Evolutionary conservation across 1,140 invertebrate genomes (phyloP).

Genomic region (Coptotermes formosanus): DNA sequence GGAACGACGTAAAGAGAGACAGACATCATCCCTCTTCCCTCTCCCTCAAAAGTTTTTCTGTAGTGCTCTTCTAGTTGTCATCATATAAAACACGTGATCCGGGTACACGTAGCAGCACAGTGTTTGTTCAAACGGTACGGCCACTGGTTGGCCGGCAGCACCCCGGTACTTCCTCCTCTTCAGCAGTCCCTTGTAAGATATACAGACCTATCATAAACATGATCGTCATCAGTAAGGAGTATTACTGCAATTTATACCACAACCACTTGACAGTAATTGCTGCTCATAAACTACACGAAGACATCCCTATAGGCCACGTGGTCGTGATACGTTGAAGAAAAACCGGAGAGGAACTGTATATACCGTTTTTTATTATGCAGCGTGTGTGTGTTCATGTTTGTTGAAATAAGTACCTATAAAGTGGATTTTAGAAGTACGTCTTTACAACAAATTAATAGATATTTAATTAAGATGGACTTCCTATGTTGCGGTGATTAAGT

Average conservation of each 20-base stretch:
- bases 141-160: not conserved
- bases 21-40: not conserved
- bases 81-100: slow-evolving; percentile 19
- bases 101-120: not conserved
- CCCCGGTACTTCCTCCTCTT: not conserved
- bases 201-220: slow-evolving; percentile 4
- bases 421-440: not conserved
- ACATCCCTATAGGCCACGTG: not conserved
- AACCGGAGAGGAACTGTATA: not conserved
- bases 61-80: not conserved
- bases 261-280: slow-evolving; percentile 15
- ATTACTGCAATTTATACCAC: not conserved
- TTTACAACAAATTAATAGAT: not conserved
- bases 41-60: slow-evolving; percentile 6
- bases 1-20: not conserved
- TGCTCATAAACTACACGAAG: not conserved
- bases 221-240: not conserved
- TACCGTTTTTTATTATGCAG: too few relatives aligned
- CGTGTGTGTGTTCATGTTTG: not conserved
- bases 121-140: not conserved
- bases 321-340: not conserved
- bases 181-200: not conserved
- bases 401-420: not conserved
- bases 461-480: not conserved
- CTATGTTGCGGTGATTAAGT: not conserved